Evolutionary conservation across 2,113 vertebrate species (phyloP), one percentile per base, ranked within the genome.

Genomic region (Piaya cayana): DNA sequence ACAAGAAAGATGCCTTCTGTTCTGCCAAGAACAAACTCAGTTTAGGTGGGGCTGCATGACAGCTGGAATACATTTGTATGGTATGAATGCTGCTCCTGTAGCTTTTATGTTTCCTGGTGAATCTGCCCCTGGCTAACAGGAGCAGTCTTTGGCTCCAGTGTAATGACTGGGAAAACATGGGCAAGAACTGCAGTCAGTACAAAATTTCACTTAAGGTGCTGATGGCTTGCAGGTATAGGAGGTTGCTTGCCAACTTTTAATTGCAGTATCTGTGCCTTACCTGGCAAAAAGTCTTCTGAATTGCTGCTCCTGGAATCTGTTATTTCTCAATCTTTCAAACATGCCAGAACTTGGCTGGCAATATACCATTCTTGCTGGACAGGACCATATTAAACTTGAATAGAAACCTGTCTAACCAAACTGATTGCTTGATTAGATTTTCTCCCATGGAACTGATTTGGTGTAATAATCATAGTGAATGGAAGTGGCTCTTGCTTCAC

Each of bases 311-410:
- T 72, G 82, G 71, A 80, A 88, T 92, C 63, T 88, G 49, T n/a
- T 82, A 25, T 89, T 95, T 95, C 86, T 79, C 65, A 87, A 6
- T 64, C 62, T 71, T 75, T 85, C 78, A 64, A 79, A 88, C 50
- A 22, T 72, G 63, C 63, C 55, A 80, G 55, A 42, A 63, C 80
- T 62, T 93, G 88, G 50, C 70, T 91, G 67, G 22, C 68, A 86
- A 37, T 74, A 19, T 29, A 8, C 32, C 49, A 7, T 53, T 69
- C 55, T 65, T 6, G 2, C 64, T 49, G 64, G 65, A 67, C 49
- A 84, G 55, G 39, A 86, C 47, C 19, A 14, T n/a, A 78, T 53
- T 65, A 85, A 92, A 47, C 19, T 36, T 30, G 27, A 62, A 65
- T 5, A 64, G 67, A 85, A 89, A 76, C 67, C 26, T 63, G 55